Evolutionary conservation across 2,797 vertebrate genomes (phyloP).

Genomic region (Eutrigla gurnardus): DNA sequence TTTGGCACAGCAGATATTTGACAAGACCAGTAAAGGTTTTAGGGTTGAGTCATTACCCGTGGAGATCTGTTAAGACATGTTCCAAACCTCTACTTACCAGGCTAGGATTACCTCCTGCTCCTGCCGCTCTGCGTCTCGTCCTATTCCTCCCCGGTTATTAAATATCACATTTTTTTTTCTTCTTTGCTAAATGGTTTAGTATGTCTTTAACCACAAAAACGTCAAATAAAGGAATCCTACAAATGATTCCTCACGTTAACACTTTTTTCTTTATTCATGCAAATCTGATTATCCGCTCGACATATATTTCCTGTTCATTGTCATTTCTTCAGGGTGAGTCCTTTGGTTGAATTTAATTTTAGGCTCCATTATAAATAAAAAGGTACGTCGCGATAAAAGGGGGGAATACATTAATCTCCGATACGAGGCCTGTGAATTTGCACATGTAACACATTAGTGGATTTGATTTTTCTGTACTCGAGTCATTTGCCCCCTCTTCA

Average conservation of each 20-base stretch:
- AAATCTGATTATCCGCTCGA: constrained; percentile 33
- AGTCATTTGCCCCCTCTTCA: constrained; percentile 79
- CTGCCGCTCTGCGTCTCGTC: constrained; percentile 27
- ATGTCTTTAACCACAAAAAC: constrained; percentile 34
- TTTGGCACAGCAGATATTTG: constrained; percentile 68
- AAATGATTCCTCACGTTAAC: constrained; percentile 46
- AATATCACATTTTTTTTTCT: constrained; percentile 37
- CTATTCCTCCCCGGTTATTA: constrained; percentile 41
- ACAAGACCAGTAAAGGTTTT: constrained; percentile 76
- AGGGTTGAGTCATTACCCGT: constrained; percentile 77
- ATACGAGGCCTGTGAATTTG: constrained; percentile 70
- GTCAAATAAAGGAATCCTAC: constrained; percentile 22
- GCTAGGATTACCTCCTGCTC: constrained; percentile 59
- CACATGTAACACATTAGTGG: constrained; percentile 76
- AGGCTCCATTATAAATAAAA: constrained; percentile 49
- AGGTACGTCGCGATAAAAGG: constrained; percentile 63
- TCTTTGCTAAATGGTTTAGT: constrained; percentile 32
- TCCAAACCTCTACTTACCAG: constrained; percentile 68
- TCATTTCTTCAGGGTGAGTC: constrained; percentile 26
- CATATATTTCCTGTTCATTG: constrained; percentile 37
- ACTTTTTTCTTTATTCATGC: constrained; percentile 27
- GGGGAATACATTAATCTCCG: constrained; percentile 68
- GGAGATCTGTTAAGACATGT: constrained; percentile 72
- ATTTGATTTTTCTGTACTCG: constrained; percentile 66
- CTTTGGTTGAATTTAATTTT: constrained; percentile 64